Evolutionary conservation across 2,888 invertebrate genomes (phyloP).

Genomic region (Apotomis betuletana): DNA sequence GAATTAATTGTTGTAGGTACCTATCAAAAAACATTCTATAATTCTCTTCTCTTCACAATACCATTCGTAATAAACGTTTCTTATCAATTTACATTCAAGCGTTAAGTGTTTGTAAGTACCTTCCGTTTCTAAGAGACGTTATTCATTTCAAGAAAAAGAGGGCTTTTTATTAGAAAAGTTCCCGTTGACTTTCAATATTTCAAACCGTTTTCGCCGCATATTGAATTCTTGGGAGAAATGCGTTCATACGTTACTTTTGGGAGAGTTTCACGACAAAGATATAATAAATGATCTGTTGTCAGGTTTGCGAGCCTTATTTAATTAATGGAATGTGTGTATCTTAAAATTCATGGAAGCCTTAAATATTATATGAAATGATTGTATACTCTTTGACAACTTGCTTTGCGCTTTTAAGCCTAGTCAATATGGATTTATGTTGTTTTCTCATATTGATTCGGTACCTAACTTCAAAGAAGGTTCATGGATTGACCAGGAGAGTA

Average conservation of each 20-base stretch:
- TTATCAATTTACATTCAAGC: slow-evolving; percentile 32
- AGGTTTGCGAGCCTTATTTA: not conserved
- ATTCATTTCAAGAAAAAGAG: slow-evolving; percentile 68
- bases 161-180: slow-evolving; percentile 70
- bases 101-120: slow-evolving; percentile 38
- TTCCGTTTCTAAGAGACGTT: slow-evolving; percentile 47
- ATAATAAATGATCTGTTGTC: slow-evolving; percentile 6
- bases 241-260: slow-evolving; percentile 39
- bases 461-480: no score
- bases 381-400: no score
- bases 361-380: no score
- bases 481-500: no score
- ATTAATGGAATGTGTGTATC: not conserved
- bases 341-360: no score
- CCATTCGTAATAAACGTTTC: slow-evolving; percentile 8
- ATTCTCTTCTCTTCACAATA: not conserved
- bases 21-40: no score
- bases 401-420: no score
- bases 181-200: slow-evolving; percentile 65
- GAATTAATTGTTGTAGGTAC: not conserved
- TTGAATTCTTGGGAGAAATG: slow-evolving; percentile 56
- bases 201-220: slow-evolving; percentile 59
- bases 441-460: no score
- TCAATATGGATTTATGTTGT: no score
- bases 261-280: slow-evolving; percentile 10